Evolutionary conservation across 2,797 vertebrate genomes (phyloP).

Genomic region (Leuciscus waleckii): DNA sequence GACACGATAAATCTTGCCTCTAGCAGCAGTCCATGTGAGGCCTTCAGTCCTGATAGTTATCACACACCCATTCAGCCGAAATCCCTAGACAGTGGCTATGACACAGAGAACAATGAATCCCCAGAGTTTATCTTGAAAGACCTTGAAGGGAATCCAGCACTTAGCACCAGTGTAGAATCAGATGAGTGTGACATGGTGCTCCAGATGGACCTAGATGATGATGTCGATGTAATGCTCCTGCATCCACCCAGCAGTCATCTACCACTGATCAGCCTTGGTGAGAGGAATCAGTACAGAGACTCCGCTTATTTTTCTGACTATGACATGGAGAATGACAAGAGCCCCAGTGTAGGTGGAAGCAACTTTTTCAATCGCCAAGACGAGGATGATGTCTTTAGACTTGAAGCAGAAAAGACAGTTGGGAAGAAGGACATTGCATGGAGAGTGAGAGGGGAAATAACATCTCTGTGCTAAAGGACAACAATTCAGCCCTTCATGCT

Average conservation of each 20-base stretch:
- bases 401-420: conserved; percentile 50
- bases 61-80: conserved; percentile 81
- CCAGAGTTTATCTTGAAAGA: conserved; percentile 93
- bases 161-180: conserved; percentile 66
- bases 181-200: conserved; percentile 72
- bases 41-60: conserved; percentile 79
- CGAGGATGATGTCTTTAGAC: conserved; percentile 45
- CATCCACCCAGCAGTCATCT: conserved; percentile 70
- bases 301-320: conserved; percentile 97
- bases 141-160: conserved; percentile 74
- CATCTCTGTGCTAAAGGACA: conserved; percentile 63
- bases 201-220: conserved; percentile 73
- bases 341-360: conserved; percentile 75
- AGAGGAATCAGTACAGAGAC: conserved; percentile 89
- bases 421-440: conserved; percentile 54
- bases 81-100: conserved; percentile 94
- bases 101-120: conserved; percentile 96
- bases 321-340: conserved; percentile 85
- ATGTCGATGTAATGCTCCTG: conserved; percentile 62
- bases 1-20: conserved; percentile 84
- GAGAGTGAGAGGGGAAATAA: conserved; percentile 52
- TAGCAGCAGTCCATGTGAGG: conserved; percentile 81
- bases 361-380: conserved; percentile 69
- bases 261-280: conserved; percentile 74
- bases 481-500: conserved; percentile 54